Evolutionary conservation across 2,797 vertebrate genomes (phyloP), one percentile per base, ranked within the genome.

Genomic region (Syngnathus acus): DNA sequence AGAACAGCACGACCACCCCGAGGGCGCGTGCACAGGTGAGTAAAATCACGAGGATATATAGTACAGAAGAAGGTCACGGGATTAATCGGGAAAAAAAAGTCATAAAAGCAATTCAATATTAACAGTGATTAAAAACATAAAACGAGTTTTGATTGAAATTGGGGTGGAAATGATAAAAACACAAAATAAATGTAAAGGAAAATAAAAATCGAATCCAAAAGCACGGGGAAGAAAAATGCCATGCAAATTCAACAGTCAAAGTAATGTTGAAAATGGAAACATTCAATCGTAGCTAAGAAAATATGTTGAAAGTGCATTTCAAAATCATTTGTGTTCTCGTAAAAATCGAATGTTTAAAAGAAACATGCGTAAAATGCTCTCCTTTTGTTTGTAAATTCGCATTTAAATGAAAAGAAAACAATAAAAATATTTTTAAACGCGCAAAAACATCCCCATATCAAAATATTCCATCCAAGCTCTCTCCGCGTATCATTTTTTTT

Each of bases 11-110:
- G 26, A 32, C 26, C 26, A 32, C 26, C 26, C 26, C 0, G 26
- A 32, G 26, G 84, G 73, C 73, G 72, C 65, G 79, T 66, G 71
- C 82, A 19, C 16, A 86, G 83, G 86, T 87, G 84, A 87, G 83
- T 84, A 78, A 72, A 64, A 80, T 80, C 72, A 65, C 23, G 63
- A 72, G 70, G 64, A 73, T 65, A 53, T 54, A 76, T n/a, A 32
- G 26, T 32, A 51, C 13, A 57, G 21, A 13, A 54, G 6, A 0
- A 55, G 21, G 26, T 32, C 26, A 32, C 26, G 26, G 26, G 26
- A 26, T 26, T 26, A 26, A 26, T 26, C 26, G 26, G 26, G 23
- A 2, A 2, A 26, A 26, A 26, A 26, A 26, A 26, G 2, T 26
- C 26, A 9, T 54, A 17, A 16, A 16, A 47, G 4, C 3, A 47